phyloP scores from a whole-genome alignment of 2,113 vertebrate species.

The Neolamprologus toae region DNA sequence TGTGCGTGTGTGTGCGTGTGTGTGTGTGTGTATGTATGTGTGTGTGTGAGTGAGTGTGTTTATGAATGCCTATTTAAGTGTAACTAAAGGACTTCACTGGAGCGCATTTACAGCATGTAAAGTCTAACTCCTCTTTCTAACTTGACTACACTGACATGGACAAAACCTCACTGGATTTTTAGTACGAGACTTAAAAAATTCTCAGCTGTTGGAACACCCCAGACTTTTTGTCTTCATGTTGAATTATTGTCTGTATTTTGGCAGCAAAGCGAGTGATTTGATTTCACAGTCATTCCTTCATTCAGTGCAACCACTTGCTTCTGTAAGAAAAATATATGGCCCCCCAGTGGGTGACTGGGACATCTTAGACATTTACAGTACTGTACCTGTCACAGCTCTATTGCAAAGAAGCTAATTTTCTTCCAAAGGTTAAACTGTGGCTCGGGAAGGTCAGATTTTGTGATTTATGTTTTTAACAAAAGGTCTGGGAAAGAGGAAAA shows the following conservation, averaged over 20 bases:
- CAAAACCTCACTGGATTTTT: neutral
- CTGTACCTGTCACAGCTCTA: neutral
- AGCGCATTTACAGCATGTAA: neutral
- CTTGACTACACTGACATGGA: neutral
- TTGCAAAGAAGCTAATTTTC: neutral
- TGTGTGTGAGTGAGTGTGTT: neutral
- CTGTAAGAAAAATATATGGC: slow-evolving; percentile 15
- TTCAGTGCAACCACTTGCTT: slow-evolving; percentile 18
- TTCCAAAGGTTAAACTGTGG: neutral
- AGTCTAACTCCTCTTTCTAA: neutral
- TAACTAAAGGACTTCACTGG: neutral
- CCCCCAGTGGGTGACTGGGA: slow-evolving; percentile 3
- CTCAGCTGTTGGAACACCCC: slow-evolving; percentile 1
- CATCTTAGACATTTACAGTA: slow-evolving; percentile 12
- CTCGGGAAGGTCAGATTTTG: neutral
- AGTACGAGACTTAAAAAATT: neutral
- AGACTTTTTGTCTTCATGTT: neutral
- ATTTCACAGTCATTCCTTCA: slow-evolving; percentile 46
- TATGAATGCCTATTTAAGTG: neutral
- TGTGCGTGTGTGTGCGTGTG: neutral
- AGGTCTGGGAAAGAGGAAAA: neutral
- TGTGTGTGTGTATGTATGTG: neutral
- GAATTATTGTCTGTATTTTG: slow-evolving; percentile 48
- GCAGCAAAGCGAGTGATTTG: slow-evolving; percentile 36
- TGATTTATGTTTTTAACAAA: neutral